Evolutionary conservation across 35 echinoderm and acorn worm genomes (phyloP).

Genomic region (Apostichopus californicus): DNA sequence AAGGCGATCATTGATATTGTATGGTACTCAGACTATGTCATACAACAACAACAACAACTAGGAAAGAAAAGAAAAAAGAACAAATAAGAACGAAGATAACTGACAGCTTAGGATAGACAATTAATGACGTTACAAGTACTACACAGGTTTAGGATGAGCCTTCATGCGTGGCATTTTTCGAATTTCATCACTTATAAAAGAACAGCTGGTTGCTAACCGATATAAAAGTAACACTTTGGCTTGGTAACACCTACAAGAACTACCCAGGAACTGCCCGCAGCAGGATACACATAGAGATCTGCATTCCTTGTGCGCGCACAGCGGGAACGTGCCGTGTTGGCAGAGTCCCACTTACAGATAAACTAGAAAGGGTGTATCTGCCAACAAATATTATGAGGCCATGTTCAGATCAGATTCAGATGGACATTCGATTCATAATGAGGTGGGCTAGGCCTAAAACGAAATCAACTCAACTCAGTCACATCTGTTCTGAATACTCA

Average conservation of each 20-base stretch:
- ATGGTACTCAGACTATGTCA: neutral
- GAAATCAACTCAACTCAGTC: too few relatives aligned
- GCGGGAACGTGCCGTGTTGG: neutral
- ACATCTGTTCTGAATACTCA: too few relatives aligned
- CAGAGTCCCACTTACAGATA: constrained; percentile 3
- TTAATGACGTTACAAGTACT: neutral
- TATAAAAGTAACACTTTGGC: constrained; percentile 19
- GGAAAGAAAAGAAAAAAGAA: neutral
- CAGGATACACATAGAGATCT: neutral
- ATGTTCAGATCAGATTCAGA: too few relatives aligned
- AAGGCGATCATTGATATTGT: neutral
- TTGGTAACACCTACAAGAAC: constrained; percentile 17
- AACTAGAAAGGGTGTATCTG: neutral
- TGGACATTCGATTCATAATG: too few relatives aligned
- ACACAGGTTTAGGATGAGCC: neutral
- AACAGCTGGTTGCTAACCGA: constrained; percentile 41
- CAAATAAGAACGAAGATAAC: neutral
- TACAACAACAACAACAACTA: neutral
- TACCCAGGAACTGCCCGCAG: neutral
- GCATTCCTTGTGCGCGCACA: constrained; percentile 29
- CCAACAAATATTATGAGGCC: too few relatives aligned
- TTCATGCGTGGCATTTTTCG: constrained; percentile 39
- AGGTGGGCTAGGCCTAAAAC: too few relatives aligned
- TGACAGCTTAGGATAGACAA: neutral
- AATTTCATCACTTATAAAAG: constrained; percentile 39